Percentiles rank a stretch among this genome's conserved stretches.
phyloP scores from a whole-genome alignment of 2,113 vertebrate genomes.

The Synodontis membranacea region DNA sequence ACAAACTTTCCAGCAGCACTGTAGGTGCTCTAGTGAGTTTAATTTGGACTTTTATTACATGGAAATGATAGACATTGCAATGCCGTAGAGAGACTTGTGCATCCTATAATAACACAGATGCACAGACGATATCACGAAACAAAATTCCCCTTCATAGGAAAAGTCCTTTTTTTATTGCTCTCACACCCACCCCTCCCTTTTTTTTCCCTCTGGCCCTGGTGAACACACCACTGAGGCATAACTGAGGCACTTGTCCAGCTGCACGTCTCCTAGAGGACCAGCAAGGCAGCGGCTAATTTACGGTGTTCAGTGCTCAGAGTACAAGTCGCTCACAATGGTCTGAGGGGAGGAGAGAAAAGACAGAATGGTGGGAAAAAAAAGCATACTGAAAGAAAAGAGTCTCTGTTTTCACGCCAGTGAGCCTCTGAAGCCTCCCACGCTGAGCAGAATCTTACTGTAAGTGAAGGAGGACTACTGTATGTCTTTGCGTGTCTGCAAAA shows the following conservation, averaged over 20 bases:
- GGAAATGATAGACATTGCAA: neutral
- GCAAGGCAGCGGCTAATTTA: conserved; percentile 43
- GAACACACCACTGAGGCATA: conserved; percentile 65
- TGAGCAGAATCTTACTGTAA: conserved; percentile 32
- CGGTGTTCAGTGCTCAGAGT: conserved; percentile 12
- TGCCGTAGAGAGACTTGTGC: neutral
- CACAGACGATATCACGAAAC: conserved; percentile 42
- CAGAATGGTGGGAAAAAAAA: conserved; percentile 18
- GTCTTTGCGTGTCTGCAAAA: conserved; percentile 39
- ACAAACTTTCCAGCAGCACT: too few relatives aligned
- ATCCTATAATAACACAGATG: neutral
- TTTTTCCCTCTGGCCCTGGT: conserved; percentile 51
- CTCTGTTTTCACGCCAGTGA: conserved; percentile 38
- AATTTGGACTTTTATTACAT: neutral
- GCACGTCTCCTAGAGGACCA: conserved; percentile 45
- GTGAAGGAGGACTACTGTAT: conserved; percentile 17
- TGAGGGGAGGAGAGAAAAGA: conserved; percentile 5
- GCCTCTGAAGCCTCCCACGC: conserved; percentile 34
- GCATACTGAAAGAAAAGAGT: conserved; percentile 38
- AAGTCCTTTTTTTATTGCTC: conserved; percentile 45
- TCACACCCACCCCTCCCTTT: neutral
- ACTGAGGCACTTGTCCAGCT: conserved; percentile 51
- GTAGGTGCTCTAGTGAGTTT: neutral
- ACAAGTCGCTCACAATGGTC: conserved; percentile 21
- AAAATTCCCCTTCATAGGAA: conserved; percentile 54